These are phyloP conservation scores for Xerus inauris DNA, from an alignment of 2,113 vertebrate genomes.

Conservation along the genomic window DNA sequence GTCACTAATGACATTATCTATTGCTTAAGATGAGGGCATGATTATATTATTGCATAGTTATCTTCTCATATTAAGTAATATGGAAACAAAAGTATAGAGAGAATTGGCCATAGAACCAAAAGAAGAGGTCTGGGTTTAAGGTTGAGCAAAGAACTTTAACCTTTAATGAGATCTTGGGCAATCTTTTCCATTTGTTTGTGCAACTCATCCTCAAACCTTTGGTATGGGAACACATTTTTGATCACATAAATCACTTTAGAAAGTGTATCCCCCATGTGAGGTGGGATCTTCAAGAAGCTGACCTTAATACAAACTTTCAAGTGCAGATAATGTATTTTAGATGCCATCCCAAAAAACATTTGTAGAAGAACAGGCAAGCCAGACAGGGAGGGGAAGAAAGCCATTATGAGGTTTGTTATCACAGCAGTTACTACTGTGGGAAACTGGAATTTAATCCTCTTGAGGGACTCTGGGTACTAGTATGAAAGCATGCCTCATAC, in stretches of 20 bases:
- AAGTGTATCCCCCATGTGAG: not conserved
- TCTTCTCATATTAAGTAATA: slow-evolving; percentile 10
- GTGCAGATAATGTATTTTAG: not conserved
- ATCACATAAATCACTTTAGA: not conserved
- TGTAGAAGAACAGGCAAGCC: not conserved
- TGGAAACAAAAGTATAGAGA: slow-evolving; percentile 40
- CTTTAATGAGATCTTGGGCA: not conserved
- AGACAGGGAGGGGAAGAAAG: not conserved
- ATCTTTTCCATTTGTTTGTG: slow-evolving; percentile 12
- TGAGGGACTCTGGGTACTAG: not conserved
- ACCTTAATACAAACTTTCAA: slow-evolving; percentile 39
- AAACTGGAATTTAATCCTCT: not conserved
- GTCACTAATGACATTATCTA: slow-evolving; percentile 31
- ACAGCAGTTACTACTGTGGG: not conserved
- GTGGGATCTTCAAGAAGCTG: not conserved
- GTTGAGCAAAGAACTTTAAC: not conserved
- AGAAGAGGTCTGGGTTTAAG: slow-evolving; percentile 24
- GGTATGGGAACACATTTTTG: not conserved
- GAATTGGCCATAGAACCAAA: not conserved
- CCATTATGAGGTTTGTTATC: not conserved
- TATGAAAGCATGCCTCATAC: not conserved
- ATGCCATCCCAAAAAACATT: not conserved
- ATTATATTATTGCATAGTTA: slow-evolving; percentile 42
- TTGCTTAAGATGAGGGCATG: slow-evolving; percentile 44
- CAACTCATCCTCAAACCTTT: slow-evolving; percentile 8